Conservation (phyloP, 2,113 vertebrate species). For the Ardeotis arabs region DNA sequence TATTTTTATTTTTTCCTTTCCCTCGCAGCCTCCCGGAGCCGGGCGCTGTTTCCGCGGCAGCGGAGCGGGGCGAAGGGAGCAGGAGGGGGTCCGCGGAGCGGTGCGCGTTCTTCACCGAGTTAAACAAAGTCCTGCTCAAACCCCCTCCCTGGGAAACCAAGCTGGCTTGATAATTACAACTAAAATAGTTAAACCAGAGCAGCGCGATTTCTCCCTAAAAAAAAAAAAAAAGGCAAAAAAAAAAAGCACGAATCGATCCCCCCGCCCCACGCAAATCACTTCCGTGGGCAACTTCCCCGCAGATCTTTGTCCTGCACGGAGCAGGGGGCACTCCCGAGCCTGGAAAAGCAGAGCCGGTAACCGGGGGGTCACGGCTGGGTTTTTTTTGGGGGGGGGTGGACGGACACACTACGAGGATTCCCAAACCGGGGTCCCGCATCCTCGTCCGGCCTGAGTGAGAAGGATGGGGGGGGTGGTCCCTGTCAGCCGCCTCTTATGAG, state of each 20-base stretch:
- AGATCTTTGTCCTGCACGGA: neutral
- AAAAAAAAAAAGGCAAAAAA: neutral
- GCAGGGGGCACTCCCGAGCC: neutral
- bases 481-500: too few species aligned
- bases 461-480: too few species aligned
- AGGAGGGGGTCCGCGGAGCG: neutral
- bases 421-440: too few species aligned
- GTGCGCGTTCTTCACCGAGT: neutral
- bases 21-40: neutral
- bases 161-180: neutral
- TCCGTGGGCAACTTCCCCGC: neutral
- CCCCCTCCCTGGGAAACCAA: neutral
- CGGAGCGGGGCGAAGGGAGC: neutral
- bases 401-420: too few species aligned
- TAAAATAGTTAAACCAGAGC: neutral
- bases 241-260: neutral
- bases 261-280: neutral
- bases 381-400: too few species aligned
- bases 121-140: neutral
- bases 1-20: fast-evolving
- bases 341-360: neutral
- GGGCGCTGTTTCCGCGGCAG: neutral
- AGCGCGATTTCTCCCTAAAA: neutral
- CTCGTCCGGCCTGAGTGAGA: too few species aligned
- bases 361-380: neutral